Evolutionary conservation across 2,113 vertebrate species (phyloP), one percentile per base, ranked within the genome.

Genomic region (Chelonoidis abingdonii): DNA sequence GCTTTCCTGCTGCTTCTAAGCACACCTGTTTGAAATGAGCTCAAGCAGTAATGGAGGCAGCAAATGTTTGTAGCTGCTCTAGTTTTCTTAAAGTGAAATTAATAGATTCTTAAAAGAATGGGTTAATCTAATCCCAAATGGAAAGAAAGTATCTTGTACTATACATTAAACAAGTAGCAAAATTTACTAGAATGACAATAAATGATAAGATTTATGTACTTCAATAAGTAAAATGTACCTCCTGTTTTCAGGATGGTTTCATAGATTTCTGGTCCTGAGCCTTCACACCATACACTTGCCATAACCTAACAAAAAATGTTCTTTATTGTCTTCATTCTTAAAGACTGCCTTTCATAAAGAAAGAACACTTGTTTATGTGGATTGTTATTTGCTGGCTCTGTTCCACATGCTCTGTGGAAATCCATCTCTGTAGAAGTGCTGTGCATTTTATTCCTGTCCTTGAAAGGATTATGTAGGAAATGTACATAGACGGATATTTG

Each of bases 381-480:
- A 44, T 59, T 87, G 54, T 91, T 90, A 88, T 84, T 91, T 87
- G 78, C 83, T 92, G 79, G 78, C 89, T 97, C 81, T 69, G 65
- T 91, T 83, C 65, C 89, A 94, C 80, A 27, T 79, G 89, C 69
- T 88, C 59, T 80, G 72, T 89, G 80, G 86, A 95, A 96, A 93
- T 10, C 6, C 54, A 83, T 31, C 80, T 83, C 1, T 0, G 54
- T 25, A 89, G 54, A 95, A 97, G n/a, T 38, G 47, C 10, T 54
- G 0, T 41, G 21, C n/a, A 87, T 88, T 92, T 92, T 75, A 91
- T 85, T 95, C 83, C 49, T 83, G 69, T 22, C 31, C 80, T 78
- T 92, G 47, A 92, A 90, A 93, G 53, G 59, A 56, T 29, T n/a
- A 57, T 31, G 56, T 12, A 75, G 86, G 87, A 90, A 93, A 92